phyloP scores from a whole-genome alignment of 2,797 vertebrate genomes.

The Prionace glauca region DNA sequence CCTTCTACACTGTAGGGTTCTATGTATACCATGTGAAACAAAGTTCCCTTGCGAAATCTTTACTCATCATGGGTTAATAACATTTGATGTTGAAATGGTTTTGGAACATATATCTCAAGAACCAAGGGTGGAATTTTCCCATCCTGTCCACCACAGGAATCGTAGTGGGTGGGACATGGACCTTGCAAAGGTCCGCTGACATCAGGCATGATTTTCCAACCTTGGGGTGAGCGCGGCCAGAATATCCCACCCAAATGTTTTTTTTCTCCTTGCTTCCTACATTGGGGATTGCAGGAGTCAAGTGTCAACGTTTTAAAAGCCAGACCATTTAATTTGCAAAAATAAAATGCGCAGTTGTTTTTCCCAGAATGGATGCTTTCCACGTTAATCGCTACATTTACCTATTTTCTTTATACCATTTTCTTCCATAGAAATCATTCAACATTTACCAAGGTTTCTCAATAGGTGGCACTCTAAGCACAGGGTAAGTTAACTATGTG shows the following conservation, averaged over 20 bases:
- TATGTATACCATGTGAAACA: not conserved
- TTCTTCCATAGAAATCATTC: not conserved
- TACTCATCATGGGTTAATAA: not conserved
- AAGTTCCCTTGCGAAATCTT: not conserved
- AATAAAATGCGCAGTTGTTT: not conserved
- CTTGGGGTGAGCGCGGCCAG: no score
- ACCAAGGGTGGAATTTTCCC: not conserved
- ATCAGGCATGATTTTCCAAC: no score
- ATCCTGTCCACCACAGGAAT: no score
- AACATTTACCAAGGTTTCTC: not conserved
- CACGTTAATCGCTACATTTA: not conserved
- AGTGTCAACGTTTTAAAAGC: not conserved
- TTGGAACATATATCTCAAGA: not conserved
- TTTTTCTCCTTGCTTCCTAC: not conserved
- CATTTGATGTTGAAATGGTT: not conserved
- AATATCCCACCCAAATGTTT: no score
- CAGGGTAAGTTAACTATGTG: no score
- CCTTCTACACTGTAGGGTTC: no score
- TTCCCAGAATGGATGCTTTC: not conserved
- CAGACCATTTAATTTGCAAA: not conserved
- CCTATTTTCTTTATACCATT: not conserved
- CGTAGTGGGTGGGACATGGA: no score
- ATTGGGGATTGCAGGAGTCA: not conserved
- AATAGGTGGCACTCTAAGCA: conserved; percentile 8
- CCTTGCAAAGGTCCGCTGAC: no score